Evolutionary conservation across 2,888 invertebrate genomes (phyloP).

Genomic region (Trissolcus brochymenae): DNA sequence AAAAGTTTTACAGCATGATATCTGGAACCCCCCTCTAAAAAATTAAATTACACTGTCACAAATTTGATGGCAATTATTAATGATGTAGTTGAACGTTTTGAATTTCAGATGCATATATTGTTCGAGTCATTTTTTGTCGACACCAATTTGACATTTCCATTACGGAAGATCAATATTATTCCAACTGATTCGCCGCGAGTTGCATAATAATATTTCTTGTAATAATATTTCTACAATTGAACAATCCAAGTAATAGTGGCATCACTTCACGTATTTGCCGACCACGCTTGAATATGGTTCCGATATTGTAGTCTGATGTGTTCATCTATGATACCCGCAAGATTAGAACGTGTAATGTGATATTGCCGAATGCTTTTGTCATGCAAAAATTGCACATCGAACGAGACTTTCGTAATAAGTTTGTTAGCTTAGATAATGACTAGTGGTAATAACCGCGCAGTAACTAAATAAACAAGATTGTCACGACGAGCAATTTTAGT

Average conservation of each 20-base stretch:
- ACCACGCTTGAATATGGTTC: background rate
- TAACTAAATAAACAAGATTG: slow-evolving; percentile 40
- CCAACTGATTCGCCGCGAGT: background rate
- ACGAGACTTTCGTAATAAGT: background rate
- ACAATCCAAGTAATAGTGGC: slow-evolving; percentile 2
- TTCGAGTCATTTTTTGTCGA: background rate
- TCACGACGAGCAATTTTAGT: slow-evolving; percentile 35
- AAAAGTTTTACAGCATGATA: too few species aligned
- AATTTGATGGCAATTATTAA: too few species aligned
- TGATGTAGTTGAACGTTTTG: too few species aligned
- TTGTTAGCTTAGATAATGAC: background rate
- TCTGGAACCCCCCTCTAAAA: too few species aligned
- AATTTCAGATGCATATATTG: too few species aligned
- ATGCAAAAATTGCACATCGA: background rate
- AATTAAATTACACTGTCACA: too few species aligned
- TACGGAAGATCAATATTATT: background rate
- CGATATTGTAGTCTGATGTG: background rate
- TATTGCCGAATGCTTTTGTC: background rate
- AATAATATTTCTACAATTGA: slow-evolving; percentile 5
- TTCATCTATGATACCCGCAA: background rate
- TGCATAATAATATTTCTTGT: too few species aligned
- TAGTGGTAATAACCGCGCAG: background rate
- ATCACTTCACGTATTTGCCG: slow-evolving; percentile 1
- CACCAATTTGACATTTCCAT: background rate
- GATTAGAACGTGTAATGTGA: slow-evolving; percentile 1